Evolutionary conservation across 2,113 vertebrate species (phyloP).

Genomic region (Vidua chalybeata): DNA sequence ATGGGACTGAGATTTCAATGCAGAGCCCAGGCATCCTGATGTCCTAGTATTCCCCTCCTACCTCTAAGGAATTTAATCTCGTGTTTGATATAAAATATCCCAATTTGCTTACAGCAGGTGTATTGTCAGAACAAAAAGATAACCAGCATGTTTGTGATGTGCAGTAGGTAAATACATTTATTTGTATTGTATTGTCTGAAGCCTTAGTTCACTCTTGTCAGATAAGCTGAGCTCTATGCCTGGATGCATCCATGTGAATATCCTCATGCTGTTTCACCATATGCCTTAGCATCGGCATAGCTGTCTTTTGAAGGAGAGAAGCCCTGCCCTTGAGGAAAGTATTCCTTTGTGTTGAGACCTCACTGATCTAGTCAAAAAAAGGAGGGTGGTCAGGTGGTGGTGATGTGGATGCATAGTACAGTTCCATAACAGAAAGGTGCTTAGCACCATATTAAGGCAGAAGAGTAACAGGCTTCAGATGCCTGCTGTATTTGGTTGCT

Average conservation of each 20-base stretch:
- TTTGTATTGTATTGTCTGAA: not conserved
- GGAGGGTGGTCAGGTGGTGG: accelerated
- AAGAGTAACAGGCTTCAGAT: not conserved
- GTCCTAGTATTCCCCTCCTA: not conserved
- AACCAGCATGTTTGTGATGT: not conserved
- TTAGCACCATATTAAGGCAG: not conserved
- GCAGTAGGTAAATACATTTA: not conserved
- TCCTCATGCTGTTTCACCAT: slow-evolving; percentile 28
- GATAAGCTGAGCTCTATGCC: not conserved
- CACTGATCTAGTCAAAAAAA: not conserved
- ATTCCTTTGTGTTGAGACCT: not conserved
- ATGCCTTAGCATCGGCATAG: not conserved
- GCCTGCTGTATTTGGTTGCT: not conserved
- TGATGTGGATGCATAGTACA: not conserved
- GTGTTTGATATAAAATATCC: not conserved
- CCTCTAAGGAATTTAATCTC: not conserved
- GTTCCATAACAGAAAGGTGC: not conserved
- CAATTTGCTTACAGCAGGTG: not conserved
- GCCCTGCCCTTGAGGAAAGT: not conserved
- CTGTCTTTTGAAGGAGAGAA: not conserved
- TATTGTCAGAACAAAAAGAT: not conserved
- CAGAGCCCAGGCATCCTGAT: not conserved
- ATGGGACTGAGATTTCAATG: not conserved
- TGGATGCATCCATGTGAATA: not conserved
- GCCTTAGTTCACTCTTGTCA: not conserved